Base-by-base conservation (phyloP, 2,888 invertebrate genomes). In the Agapostemon virescens region DNA sequence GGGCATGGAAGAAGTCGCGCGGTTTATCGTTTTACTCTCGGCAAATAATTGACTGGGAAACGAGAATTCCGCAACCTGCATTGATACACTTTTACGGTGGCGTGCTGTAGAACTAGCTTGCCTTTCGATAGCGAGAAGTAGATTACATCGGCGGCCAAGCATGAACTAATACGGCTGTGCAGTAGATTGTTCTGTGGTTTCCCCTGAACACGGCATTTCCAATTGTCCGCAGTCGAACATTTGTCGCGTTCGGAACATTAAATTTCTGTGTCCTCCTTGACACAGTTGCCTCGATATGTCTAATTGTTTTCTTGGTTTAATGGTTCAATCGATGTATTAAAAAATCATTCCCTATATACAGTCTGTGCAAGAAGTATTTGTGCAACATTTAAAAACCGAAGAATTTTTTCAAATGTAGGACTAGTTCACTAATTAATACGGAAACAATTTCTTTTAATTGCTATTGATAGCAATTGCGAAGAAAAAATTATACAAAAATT, bases 121-220 rank as follows among this genome's bases (percentile, higher is more conserved):
- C 64, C 75, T 78, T 69, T 75, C 78, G 75, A 83, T 73, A 76
- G 75, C 26, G 75, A 82, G 69, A 74, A 73, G 69, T 52, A 78
- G 58, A 38, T 69, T 26, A 45, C 36, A 38, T n/a, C 17, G 58
- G 58, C 68, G 30, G 20, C 64, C 55, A 58, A 78, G 30, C 72
- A 69, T 58, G 77, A 77, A 71, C 45, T 33, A 66, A 52, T 15
- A 55, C 38, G 61, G 30, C 33, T 66, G 55, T 26, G 17, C 55
- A 20, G 40, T 45, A 63, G 61, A 61, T 23, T 45, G 36, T 58
- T 78, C 55, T 36, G 23, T n/a, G n/a, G 38, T 30, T 49, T 72
- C 55, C 23, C 52, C 20, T 61, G 23, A n/a, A 38, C n/a, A 52
- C n/a, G 17, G n/a, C 20, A 11, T 26, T 33, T 36, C 30, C 33